Evolutionary conservation across 2,797 vertebrate species (phyloP).

Genomic region (Lepilemur septentrionalis): DNA sequence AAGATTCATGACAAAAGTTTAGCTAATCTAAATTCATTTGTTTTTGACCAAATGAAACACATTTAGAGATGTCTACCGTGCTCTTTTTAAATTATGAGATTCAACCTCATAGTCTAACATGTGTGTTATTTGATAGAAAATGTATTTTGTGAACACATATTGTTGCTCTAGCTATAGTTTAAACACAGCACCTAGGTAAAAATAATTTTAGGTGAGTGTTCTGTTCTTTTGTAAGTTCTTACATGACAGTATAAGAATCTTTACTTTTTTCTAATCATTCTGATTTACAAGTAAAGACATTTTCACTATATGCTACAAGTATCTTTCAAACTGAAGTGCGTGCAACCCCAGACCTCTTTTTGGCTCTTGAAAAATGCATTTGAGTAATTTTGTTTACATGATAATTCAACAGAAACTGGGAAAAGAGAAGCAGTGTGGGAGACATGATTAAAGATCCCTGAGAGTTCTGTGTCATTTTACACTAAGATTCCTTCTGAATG

Average conservation of each 20-base stretch:
- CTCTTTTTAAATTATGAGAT: conserved; percentile 30
- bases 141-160: background rate
- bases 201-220: background rate
- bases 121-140: background rate
- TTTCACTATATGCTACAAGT: background rate
- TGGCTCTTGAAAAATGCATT: background rate
- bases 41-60: background rate
- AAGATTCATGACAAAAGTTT: conserved; percentile 20
- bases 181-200: background rate
- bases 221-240: background rate
- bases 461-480: background rate
- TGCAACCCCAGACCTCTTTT: background rate
- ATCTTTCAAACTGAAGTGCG: background rate
- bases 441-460: background rate
- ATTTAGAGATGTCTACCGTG: background rate
- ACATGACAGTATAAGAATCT: background rate
- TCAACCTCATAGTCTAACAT: background rate
- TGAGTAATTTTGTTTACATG: background rate
- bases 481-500: background rate
- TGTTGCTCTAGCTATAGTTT: background rate
- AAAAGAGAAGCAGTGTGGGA: background rate
- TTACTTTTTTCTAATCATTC: background rate
- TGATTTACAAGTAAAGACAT: background rate
- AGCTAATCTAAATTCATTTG: conserved; percentile 55
- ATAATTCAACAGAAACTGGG: background rate